Conservation (phyloP, 2,888 invertebrate species). For the Oegoconia quadripuncta region DNA sequence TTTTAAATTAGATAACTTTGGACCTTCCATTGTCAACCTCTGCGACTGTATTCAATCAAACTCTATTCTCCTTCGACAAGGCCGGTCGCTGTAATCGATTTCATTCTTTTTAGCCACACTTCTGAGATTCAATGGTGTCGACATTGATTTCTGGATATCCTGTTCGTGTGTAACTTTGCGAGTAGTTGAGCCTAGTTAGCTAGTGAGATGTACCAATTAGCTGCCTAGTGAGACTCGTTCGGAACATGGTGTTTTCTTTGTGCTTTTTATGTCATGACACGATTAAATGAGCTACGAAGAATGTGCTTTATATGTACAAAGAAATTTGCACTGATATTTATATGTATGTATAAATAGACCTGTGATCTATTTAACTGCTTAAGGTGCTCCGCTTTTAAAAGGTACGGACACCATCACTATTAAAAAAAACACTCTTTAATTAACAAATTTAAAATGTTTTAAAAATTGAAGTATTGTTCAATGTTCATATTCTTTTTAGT, state of each 20-base stretch:
- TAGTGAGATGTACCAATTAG: conserved; percentile 31
- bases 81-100: conserved; percentile 30
- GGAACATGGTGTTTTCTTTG: conserved; percentile 27
- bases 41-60: conserved; percentile 16
- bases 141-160: conserved; percentile 38
- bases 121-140: conserved; percentile 28
- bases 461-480: no score
- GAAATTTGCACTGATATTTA: no score
- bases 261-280: conserved; percentile 6
- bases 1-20: conserved; percentile 11
- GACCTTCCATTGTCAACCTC: conserved; percentile 15
- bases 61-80: conserved; percentile 29
- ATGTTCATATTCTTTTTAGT: no score
- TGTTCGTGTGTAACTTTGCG: conserved; percentile 34
- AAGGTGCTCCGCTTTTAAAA: no score
- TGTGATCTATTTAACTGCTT: no score
- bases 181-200: conserved; percentile 28
- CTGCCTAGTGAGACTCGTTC: conserved; percentile 22
- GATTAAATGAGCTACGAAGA: conserved; percentile 6
- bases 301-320: no score
- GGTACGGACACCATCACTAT: no score
- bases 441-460: no score
- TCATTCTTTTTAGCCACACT: conserved; percentile 29
- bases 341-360: no score
- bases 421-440: no score